Percentiles rank a stretch among this genome's conserved stretches.
Evolutionary conservation across 2,797 vertebrate genomes (phyloP).

Genomic region (Poeciliopsis turneri): DNA sequence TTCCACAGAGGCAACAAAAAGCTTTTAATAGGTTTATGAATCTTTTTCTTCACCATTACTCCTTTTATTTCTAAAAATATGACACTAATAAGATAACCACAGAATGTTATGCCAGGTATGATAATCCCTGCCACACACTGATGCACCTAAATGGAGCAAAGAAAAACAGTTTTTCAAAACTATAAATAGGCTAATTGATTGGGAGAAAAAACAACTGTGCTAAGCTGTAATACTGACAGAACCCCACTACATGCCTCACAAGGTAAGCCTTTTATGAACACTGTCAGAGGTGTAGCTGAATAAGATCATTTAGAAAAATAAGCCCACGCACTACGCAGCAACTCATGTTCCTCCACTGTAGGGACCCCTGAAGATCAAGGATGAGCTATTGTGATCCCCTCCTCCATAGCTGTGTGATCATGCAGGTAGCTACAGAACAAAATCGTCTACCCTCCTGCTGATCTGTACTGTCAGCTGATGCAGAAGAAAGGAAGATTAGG

Average conservation of each 20-base stretch:
- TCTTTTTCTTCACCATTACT: not conserved
- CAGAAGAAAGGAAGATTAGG: not conserved
- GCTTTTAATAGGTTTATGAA: not conserved
- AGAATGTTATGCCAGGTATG: not conserved
- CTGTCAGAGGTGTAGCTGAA: not conserved
- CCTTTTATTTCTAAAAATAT: not conserved
- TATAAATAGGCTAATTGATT: constrained; percentile 1
- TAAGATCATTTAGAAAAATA: not conserved
- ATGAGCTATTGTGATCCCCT: not conserved
- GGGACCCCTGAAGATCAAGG: not conserved
- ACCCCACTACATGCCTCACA: not conserved
- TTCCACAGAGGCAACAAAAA: not conserved
- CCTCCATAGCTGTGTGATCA: not conserved
- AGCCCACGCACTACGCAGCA: not conserved
- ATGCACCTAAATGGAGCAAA: not conserved
- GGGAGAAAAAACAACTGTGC: not conserved
- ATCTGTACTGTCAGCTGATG: not conserved
- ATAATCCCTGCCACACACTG: not conserved
- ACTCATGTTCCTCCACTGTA: not conserved
- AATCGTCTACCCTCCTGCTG: not conserved
- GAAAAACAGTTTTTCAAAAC: not conserved
- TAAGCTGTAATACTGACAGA: not conserved
- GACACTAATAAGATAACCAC: not conserved
- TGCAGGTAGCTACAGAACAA: not conserved
- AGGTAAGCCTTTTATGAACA: not conserved